phyloP scores from a whole-genome alignment of 2,113 vertebrate genomes.

The Istiophorus platypterus region DNA sequence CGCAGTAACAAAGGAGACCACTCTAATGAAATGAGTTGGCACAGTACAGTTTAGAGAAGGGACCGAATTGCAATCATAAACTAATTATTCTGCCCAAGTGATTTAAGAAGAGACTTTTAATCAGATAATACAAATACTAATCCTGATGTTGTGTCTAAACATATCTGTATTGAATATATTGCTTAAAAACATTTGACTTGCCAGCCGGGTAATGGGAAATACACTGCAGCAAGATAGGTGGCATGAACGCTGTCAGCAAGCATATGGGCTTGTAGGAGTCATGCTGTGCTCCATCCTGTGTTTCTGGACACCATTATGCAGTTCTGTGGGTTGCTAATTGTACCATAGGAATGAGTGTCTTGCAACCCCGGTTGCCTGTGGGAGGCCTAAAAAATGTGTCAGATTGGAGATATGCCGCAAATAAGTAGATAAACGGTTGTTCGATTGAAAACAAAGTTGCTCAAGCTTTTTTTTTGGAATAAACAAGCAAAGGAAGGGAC shows the following conservation, averaged over 20 bases:
- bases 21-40: neutral
- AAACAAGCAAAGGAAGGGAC: slow-evolving; percentile 22
- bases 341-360: slow-evolving; percentile 68
- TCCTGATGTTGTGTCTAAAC: neutral
- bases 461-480: slow-evolving; percentile 56
- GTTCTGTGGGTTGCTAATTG: slow-evolving; percentile 78
- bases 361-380: slow-evolving; percentile 59
- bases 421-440: slow-evolving; percentile 57
- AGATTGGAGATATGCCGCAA: slow-evolving; percentile 66
- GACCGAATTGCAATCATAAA: neutral
- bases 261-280: slow-evolving; percentile 73
- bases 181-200: slow-evolving; percentile 23
- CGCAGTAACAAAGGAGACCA: neutral
- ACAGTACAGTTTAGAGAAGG: neutral
- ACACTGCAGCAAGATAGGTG: slow-evolving; percentile 40
- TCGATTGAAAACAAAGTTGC: slow-evolving; percentile 46
- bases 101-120: neutral
- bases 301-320: slow-evolving; percentile 71
- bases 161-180: slow-evolving; percentile 18
- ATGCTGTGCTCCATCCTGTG: slow-evolving; percentile 65
- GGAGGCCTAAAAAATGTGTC: slow-evolving; percentile 68
- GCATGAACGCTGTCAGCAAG: slow-evolving; percentile 46
- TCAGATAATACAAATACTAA: neutral
- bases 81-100: neutral
- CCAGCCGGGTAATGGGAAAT: slow-evolving; percentile 50